A percentile compares a stretch with the other conserved stretches of the same genome.
Evolutionary conservation across 2,113 vertebrate species (phyloP).

Genomic region (Columba livia): DNA sequence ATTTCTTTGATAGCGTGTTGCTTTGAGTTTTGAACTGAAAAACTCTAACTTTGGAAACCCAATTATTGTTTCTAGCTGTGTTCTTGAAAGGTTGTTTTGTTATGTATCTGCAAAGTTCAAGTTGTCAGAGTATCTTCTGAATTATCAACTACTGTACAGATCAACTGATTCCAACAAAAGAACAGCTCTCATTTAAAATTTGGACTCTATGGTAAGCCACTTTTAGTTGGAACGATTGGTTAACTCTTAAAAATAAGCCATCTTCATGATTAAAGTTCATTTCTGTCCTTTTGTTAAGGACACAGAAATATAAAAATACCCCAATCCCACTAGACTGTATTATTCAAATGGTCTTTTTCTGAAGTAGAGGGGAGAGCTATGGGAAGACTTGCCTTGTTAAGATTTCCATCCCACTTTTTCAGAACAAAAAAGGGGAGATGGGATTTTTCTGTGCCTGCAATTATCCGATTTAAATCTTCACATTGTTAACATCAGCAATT

Average conservation of each 20-base stretch:
- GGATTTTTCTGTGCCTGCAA: neutral
- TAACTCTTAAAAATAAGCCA: neutral
- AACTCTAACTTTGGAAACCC: conserved; percentile 13
- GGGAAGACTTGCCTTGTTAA: neutral
- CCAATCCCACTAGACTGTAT: neutral
- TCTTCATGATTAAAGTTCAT: neutral
- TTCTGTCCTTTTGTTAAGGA: neutral
- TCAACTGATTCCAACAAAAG: neutral
- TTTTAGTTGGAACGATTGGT: neutral
- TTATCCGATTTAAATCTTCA: neutral
- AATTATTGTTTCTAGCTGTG: conserved; percentile 3
- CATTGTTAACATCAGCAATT: neutral
- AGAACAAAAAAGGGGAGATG: neutral
- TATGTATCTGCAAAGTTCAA: neutral
- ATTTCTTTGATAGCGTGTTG: neutral
- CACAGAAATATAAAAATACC: neutral
- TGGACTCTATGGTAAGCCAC: neutral
- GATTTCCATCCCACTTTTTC: neutral
- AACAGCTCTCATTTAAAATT: neutral
- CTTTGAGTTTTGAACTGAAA: conserved; percentile 26
- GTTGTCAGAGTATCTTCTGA: neutral
- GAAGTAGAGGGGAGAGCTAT: neutral
- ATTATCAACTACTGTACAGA: neutral
- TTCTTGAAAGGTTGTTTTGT: conserved; percentile 5
- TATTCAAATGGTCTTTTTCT: neutral